Base-by-base conservation (phyloP, 1,140 invertebrate genomes). In the Diploscapter pachys region DNA sequence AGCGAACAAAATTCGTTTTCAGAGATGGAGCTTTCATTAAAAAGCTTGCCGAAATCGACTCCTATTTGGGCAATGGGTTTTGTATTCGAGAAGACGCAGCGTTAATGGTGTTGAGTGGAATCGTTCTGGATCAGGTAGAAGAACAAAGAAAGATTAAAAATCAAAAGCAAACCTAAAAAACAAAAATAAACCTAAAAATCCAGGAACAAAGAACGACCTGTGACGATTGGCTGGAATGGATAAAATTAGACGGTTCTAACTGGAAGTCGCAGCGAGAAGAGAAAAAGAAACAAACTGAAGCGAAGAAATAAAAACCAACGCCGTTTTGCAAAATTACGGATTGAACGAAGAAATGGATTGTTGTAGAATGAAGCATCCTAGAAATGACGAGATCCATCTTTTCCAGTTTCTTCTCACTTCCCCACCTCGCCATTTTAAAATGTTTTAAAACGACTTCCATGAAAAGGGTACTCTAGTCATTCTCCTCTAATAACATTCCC, bases 31-130 rank as follows among this genome's bases (percentile, higher is more conserved):
- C 78, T 13, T 82, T 80, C 52, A 11, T 80, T 9, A 82, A 75
- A 13, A 50, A 82, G 3, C 64, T 76, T 3, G 82, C 82, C 4
- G n/a, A 72, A 69, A 83, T 84, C 54, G 83, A 84, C 62, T 77
- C 82, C 56, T 84, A 85, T 74, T 64, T 84, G 11, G 84, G 79
- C 3, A 86, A 84, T 69, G 83, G 81, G 4, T 86, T 84, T 68
- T 69, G 70, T n/a, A 65, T 85, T 11, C 69, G 72, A 56, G 73
- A 78, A 9, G 74, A 79, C 50, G 75, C 83, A 56, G 83, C 83
- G 51, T 57, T 84, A 9, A 78, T 85, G 69, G 80, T 75, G 48
- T 79, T 85, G 66, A 83, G 74, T 57, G 83, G 83, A 52, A 76
- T 85, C 66, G 85, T 84, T 11, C 53, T 70, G 8, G 81, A 80